Conservation (phyloP, 2,888 invertebrate species). For the Mayetiola destructor region DNA sequence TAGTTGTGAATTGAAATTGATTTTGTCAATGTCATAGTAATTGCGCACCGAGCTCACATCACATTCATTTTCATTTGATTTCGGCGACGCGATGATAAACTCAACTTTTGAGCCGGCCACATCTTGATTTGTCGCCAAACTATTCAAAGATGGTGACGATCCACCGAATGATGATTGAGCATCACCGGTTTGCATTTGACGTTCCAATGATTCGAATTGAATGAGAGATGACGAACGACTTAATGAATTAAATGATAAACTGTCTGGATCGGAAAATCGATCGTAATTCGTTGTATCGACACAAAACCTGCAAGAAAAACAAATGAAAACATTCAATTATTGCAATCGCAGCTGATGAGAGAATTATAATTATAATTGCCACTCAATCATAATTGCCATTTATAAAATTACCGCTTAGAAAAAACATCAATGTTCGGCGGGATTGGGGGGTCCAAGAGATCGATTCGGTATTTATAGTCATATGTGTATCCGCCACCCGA, state of each 20-base stretch:
- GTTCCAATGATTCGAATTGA: slow-evolving; percentile 72
- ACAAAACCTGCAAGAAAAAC: slow-evolving; percentile 15
- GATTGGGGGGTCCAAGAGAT: slow-evolving; percentile 1
- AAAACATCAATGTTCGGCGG: background rate
- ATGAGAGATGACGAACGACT: slow-evolving; percentile 68
- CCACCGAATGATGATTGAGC: slow-evolving; percentile 23
- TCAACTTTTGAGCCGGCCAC: slow-evolving; percentile 23
- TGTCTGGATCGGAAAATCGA: slow-evolving; percentile 33
- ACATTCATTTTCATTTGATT: slow-evolving; percentile 28
- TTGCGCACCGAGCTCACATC: slow-evolving; percentile 31
- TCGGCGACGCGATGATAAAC: slow-evolving; percentile 24
- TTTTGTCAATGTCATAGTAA: slow-evolving; percentile 32
- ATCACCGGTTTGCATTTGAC: slow-evolving; percentile 42
- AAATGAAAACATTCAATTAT: background rate
- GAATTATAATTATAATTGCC: too few relatives aligned
- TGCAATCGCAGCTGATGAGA: background rate
- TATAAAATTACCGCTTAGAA: background rate
- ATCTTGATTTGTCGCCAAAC: slow-evolving; percentile 15
- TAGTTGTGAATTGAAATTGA: slow-evolving; percentile 28
- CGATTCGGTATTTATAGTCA: slow-evolving; percentile 7
- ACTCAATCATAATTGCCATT: too few relatives aligned
- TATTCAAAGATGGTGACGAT: slow-evolving; percentile 30
- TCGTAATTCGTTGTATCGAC: slow-evolving; percentile 19
- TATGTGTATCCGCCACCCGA: too few relatives aligned
- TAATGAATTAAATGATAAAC: slow-evolving; percentile 42